Conservation (phyloP, 2,888 invertebrate species). For the Scaeva pyrastri region DNA sequence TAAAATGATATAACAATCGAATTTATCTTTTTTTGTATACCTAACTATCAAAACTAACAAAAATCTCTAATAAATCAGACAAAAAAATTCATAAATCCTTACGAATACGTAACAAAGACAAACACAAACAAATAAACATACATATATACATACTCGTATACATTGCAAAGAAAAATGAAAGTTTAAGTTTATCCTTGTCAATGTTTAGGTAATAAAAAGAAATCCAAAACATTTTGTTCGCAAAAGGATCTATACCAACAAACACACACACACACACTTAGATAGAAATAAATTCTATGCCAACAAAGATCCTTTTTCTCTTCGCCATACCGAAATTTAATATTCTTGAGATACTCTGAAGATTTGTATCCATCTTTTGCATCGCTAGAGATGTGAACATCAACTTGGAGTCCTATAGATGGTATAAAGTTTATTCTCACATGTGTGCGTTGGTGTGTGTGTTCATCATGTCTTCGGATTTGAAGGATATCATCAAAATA, state of each 20-base stretch:
- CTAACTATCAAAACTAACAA: neutral
- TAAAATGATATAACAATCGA: slow-evolving; percentile 48
- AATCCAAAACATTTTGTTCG: slow-evolving; percentile 20
- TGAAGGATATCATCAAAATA: slow-evolving; percentile 76
- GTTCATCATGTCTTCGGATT: slow-evolving; percentile 66
- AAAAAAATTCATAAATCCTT: slow-evolving; percentile 61
- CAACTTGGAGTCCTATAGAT: neutral
- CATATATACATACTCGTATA: too few relatives aligned
- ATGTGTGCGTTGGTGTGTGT: neutral
- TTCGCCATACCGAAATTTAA: slow-evolving; percentile 54
- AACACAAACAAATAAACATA: neutral
- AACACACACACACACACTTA: neutral
- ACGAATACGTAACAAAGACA: neutral
- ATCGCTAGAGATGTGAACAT: slow-evolving; percentile 27
- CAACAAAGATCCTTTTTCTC: slow-evolving; percentile 30
- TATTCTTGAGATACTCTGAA: slow-evolving; percentile 63
- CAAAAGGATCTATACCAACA: slow-evolving; percentile 10
- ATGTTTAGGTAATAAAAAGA: slow-evolving; percentile 33
- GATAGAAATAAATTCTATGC: slow-evolving; percentile 16
- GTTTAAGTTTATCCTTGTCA: slow-evolving; percentile 61
- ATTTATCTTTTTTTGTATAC: slow-evolving; percentile 11
- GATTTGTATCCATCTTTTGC: slow-evolving; percentile 49
- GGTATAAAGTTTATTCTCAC: slow-evolving; percentile 18
- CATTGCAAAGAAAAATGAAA: slow-evolving; percentile 14
- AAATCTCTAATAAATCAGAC: slow-evolving; percentile 42